Conservation (phyloP, 2,113 vertebrate species). For the Anhinga anhinga region DNA sequence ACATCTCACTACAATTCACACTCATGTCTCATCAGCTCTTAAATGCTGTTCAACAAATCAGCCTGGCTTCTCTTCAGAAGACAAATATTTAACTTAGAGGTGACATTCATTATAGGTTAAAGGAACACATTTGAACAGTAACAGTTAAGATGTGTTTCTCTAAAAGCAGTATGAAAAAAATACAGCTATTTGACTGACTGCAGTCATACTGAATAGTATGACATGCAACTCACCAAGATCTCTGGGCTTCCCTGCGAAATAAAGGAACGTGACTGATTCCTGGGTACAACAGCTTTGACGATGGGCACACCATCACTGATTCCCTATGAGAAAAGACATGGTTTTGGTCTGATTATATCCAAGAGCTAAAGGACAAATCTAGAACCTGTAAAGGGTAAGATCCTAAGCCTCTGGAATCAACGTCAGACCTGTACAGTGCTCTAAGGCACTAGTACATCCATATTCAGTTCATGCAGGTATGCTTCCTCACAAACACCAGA, state of each 20-base stretch:
- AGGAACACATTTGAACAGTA: not conserved
- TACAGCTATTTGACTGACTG: not conserved
- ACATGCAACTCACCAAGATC: constrained; percentile 84
- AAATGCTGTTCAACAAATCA: not conserved
- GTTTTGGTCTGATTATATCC: not conserved
- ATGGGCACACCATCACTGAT: constrained; percentile 92
- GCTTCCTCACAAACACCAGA: not conserved
- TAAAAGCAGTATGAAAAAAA: not conserved
- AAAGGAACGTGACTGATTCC: constrained; percentile 94
- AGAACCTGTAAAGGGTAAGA: not conserved
- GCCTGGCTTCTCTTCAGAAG: not conserved
- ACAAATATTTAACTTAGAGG: not conserved
- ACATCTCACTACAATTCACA: not conserved
- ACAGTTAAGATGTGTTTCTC: not conserved
- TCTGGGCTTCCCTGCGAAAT: constrained; percentile 97
- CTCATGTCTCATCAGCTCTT: not conserved
- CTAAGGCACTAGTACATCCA: not conserved
- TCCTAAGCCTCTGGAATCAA: not conserved
- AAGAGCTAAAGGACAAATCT: not conserved
- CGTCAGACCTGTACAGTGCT: not conserved
- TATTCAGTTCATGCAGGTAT: not conserved
- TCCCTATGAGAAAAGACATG: constrained; percentile 76
- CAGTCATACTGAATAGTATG: not conserved
- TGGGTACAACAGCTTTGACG: constrained; percentile 90
- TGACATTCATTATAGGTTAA: not conserved